Evolutionary conservation across 2,113 vertebrate genomes (phyloP), one percentile per base, ranked within the genome.

Genomic region (Eidolon helvum): DNA sequence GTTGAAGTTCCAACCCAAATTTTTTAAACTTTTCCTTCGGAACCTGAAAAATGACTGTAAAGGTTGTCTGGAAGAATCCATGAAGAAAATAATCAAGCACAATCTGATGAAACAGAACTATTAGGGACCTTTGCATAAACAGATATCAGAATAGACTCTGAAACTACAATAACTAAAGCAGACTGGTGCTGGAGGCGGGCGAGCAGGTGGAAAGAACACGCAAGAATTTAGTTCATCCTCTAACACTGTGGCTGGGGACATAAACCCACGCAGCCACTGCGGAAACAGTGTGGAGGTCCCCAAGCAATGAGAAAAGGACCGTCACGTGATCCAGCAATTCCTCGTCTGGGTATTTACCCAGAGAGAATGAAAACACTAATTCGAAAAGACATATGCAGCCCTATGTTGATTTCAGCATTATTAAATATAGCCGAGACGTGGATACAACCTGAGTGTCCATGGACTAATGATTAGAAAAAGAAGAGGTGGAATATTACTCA

Each of bases 201-300:
- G 9, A 59, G 15, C 28, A 33, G 21, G 26, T 24, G 61, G 40
- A 45, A 85, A 55, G n/a, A 68, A 50, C 15, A 24, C 12, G 0
- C 0, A 33, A 6, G 26, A 57, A 57, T 19, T 2, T 2, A 10
- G 45, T 4, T 38, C 15, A 0, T 33, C 48, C 48, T 6, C 33
- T 0, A 22, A 5, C 48, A 2, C 74, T 0, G 10, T 2, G 11
- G 74, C 18, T 22, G 48, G 45, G 30, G 16, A 4, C 3, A 30
- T 24, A 6, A 5, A 1, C 10, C 2, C 30, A 8, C 3, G 4
- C 74, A 7, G 45, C 19, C 10, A 2, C 55, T 7, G 0, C 2
- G 35, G 78, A 18, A 7, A 40, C 5, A 5, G 78, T 1, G 6
- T 3, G 55, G 77, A 1, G 24, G 35, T 6, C 3, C 24, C 35